These are phyloP conservation scores for Pyrrhia umbra DNA, from an alignment of 2,888 invertebrate species.

Conservation along the genomic window DNA sequence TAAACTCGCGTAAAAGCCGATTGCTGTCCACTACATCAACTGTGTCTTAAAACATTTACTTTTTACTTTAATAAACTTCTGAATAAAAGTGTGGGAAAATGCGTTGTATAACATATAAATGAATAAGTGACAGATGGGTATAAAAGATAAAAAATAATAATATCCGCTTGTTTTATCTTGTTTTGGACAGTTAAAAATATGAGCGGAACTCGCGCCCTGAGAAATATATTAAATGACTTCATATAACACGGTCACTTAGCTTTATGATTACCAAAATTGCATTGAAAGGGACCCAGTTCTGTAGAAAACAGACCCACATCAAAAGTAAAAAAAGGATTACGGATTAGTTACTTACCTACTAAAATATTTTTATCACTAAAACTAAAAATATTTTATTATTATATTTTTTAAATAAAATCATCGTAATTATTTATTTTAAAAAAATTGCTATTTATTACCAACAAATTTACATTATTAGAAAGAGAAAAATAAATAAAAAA, in stretches of 20 bases:
- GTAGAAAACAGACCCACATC: too few relatives aligned
- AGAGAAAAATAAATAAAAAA: too few relatives aligned
- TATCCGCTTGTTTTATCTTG: slow-evolving; percentile 42
- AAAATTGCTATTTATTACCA: too few relatives aligned
- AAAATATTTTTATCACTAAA: too few relatives aligned
- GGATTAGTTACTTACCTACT: too few relatives aligned
- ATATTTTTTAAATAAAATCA: too few relatives aligned
- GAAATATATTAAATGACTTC: slow-evolving; percentile 7
- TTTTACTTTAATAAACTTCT: not conserved
- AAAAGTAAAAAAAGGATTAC: not conserved
- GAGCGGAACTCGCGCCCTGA: slow-evolving; percentile 20
- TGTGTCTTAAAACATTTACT: too few relatives aligned
- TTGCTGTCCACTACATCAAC: too few relatives aligned
- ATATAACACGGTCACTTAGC: not conserved
- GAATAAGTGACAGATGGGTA: slow-evolving; percentile 1
- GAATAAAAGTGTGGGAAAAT: slow-evolving; percentile 25
- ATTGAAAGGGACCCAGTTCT: not conserved
- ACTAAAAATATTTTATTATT: too few relatives aligned
- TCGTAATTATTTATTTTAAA: too few relatives aligned
- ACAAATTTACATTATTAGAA: too few relatives aligned
- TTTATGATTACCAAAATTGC: not conserved
- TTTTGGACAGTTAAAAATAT: slow-evolving; percentile 2
- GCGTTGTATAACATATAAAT: slow-evolving; percentile 3
- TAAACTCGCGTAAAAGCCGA: too few relatives aligned
- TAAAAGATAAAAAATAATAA: slow-evolving; percentile 17